Conservation (phyloP, 2,797 vertebrate genomes). For the Meriones psammophilus region DNA sequence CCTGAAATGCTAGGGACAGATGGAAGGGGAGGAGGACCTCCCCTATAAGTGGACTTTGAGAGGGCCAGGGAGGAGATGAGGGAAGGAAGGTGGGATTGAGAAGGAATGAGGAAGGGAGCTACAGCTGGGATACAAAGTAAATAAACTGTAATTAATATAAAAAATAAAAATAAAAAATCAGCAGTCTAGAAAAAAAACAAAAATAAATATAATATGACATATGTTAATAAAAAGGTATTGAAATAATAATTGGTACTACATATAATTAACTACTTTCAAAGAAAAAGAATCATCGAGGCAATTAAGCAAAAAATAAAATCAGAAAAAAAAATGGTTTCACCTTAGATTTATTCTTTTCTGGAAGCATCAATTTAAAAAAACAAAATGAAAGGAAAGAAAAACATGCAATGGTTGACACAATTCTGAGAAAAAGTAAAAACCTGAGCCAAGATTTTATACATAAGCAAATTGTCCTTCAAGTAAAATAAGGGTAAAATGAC, state of each 20-base stretch:
- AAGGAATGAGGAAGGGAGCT: too few relatives aligned
- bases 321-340: background rate
- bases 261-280: constrained; percentile 42
- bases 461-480: constrained; percentile 66
- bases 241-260: background rate
- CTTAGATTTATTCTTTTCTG: constrained; percentile 23
- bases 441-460: constrained; percentile 43
- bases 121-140: too few relatives aligned
- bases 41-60: too few relatives aligned
- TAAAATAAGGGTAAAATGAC: constrained; percentile 54
- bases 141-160: too few relatives aligned
- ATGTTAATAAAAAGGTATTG: background rate
- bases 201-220: background rate
- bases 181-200: too few relatives aligned
- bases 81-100: too few relatives aligned
- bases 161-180: too few relatives aligned
- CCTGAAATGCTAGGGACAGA: too few relatives aligned
- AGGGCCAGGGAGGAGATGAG: too few relatives aligned
- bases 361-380: constrained; percentile 4
- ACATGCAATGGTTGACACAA: background rate
- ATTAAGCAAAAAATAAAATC: background rate
- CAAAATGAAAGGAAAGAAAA: background rate
- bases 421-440: constrained; percentile 60
- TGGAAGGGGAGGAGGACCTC: too few relatives aligned
- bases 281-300: background rate